Evolutionary conservation across 2,797 vertebrate genomes (phyloP).

Genomic region (Rhinogobio ventralis): DNA sequence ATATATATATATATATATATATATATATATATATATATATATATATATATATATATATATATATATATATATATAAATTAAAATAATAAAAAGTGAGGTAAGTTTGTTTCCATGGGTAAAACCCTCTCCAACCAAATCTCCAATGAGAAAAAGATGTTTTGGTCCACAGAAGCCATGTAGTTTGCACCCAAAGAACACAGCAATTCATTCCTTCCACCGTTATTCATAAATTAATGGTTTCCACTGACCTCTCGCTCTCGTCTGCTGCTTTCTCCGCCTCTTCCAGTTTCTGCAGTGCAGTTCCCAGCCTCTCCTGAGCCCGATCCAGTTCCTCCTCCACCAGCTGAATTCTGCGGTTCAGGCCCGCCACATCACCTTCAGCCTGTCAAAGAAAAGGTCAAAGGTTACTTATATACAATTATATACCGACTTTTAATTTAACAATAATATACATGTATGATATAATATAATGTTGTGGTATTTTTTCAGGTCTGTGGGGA

Average conservation of each 20-base stretch:
- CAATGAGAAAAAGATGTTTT: neutral
- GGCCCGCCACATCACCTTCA: conserved; percentile 93
- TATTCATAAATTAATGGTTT: conserved; percentile 6
- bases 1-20: neutral
- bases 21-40: neutral
- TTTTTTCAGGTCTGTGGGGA: neutral
- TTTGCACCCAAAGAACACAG: neutral
- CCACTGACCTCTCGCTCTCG: conserved; percentile 92
- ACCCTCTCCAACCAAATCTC: neutral
- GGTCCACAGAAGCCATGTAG: neutral
- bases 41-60: neutral
- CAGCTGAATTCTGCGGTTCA: conserved; percentile 97
- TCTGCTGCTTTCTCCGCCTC: conserved; percentile 98
- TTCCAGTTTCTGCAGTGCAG: conserved; percentile 95
- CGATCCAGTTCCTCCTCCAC: conserved; percentile 98
- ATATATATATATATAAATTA: neutral
- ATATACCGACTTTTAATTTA: conserved; percentile 25
- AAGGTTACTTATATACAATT: conserved; percentile 34
- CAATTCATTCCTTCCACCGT: neutral
- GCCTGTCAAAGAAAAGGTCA: conserved; percentile 77
- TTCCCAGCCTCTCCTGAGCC: conserved; percentile 93
- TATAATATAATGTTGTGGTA: neutral
- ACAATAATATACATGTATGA: neutral
- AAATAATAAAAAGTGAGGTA: neutral
- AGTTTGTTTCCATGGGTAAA: neutral